Evolutionary conservation across 2,113 vertebrate genomes (phyloP).

Genomic region (Apistogramma diplotaenia): DNA sequence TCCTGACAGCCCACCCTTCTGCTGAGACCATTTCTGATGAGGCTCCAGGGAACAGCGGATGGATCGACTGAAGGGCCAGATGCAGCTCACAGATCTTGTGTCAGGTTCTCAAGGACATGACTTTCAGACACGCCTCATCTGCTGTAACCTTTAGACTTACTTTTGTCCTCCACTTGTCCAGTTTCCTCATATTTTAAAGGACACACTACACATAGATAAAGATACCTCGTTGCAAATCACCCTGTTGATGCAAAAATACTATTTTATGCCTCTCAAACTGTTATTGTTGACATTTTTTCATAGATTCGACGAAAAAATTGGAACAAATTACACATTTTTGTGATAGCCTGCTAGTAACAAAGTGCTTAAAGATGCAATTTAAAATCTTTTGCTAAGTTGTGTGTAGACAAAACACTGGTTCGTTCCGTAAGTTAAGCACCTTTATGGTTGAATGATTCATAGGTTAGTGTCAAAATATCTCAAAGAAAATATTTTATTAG

Average conservation of each 20-base stretch:
- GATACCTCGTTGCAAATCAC: not conserved
- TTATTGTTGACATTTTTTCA: not conserved
- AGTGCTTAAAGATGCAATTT: not conserved
- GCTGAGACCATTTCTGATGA: not conserved
- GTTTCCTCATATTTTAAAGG: not conserved
- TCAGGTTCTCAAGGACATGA: not conserved
- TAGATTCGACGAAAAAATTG: not conserved
- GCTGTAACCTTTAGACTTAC: not conserved
- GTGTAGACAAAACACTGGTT: not conserved
- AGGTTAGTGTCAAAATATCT: not conserved
- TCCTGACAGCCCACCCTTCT: not conserved
- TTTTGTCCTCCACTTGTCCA: not conserved
- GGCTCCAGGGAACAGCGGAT: not conserved
- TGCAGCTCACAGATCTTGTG: not conserved
- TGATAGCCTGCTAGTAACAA: not conserved
- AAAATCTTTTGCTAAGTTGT: not conserved
- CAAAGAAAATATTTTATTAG: not conserved
- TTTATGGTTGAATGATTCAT: not conserved
- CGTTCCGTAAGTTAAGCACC: not conserved
- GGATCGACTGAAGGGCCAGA: not conserved
- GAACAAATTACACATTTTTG: not conserved
- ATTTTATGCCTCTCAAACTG: not conserved
- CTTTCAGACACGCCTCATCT: not conserved
- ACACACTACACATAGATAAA: too few species aligned
- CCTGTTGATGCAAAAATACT: not conserved